Evolutionary conservation across 1,140 invertebrate species (phyloP).

Genomic region (Brachionus manjavacas): DNA sequence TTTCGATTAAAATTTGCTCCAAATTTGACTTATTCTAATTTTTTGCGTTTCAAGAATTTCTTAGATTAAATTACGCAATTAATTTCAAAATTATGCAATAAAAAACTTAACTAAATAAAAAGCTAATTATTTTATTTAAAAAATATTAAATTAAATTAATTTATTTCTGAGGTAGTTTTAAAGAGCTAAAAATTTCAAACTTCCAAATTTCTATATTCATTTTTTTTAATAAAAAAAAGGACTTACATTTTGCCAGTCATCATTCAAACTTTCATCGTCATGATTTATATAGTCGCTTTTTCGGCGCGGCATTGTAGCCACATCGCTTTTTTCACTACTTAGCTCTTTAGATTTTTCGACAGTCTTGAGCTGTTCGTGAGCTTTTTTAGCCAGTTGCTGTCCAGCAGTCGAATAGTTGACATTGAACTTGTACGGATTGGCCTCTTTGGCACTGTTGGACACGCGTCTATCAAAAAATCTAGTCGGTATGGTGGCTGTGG

Average conservation of each 20-base stretch:
- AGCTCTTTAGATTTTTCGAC: slow-evolving; percentile 40
- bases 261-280: slow-evolving; percentile 32
- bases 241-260: slow-evolving; percentile 42
- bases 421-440: slow-evolving; percentile 37
- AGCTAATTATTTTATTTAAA: too few species aligned
- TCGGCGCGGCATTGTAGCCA: neutral
- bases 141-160: too few species aligned
- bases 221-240: too few species aligned
- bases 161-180: too few species aligned
- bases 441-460: neutral
- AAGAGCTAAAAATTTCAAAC: too few species aligned
- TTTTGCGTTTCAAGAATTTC: too few species aligned
- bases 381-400: slow-evolving; percentile 38
- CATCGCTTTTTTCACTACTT: neutral
- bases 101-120: too few species aligned
- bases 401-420: slow-evolving; percentile 39
- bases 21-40: too few species aligned
- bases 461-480: slow-evolving; percentile 15
- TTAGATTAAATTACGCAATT: too few species aligned
- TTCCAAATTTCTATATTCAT: too few species aligned
- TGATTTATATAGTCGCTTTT: slow-evolving; percentile 31
- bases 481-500: neutral
- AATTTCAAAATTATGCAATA: too few species aligned
- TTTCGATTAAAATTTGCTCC: too few species aligned
- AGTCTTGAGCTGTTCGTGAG: slow-evolving; percentile 30